phyloP scores from a whole-genome alignment of 2,797 vertebrate genomes.

The Graptemys geographica region DNA sequence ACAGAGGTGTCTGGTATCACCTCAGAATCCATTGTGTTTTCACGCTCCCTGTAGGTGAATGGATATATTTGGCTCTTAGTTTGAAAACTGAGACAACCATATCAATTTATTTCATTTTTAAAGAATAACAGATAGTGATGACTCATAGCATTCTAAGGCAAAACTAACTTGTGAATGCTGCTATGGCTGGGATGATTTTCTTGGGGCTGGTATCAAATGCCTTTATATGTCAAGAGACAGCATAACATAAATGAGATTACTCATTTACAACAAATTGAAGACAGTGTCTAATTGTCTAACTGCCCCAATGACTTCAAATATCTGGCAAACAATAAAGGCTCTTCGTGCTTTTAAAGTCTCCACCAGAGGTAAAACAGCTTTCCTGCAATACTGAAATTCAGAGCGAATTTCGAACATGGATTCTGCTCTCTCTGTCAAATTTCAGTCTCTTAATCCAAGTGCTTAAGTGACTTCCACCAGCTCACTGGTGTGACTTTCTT shows the following conservation, averaged over 20 bases:
- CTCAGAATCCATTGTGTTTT: not conserved
- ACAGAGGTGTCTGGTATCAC: too few species aligned
- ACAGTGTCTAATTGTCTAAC: conserved; percentile 38
- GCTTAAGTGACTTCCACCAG: too few species aligned
- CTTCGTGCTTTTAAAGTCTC: not conserved
- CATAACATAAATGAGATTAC: conserved; percentile 37
- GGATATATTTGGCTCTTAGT: not conserved
- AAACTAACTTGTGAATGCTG: not conserved
- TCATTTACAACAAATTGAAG: conserved; percentile 43
- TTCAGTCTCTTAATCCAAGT: too few species aligned
- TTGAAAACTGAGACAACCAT: not conserved
- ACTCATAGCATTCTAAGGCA: not conserved
- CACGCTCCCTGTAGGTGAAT: not conserved
- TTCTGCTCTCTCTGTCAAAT: not conserved
- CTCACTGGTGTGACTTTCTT: too few species aligned
- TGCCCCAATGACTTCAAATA: conserved; percentile 38
- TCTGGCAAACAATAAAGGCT: not conserved
- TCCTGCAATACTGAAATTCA: not conserved
- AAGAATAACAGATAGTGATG: not conserved
- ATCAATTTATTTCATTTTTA: not conserved
- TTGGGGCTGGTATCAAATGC: not conserved
- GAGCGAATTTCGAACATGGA: not conserved
- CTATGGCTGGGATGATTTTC: not conserved
- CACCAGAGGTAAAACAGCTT: not conserved
- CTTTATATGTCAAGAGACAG: conserved; percentile 29